phyloP scores from a whole-genome alignment of 2,888 invertebrate species.

The Lasioglossum leucozonium region DNA sequence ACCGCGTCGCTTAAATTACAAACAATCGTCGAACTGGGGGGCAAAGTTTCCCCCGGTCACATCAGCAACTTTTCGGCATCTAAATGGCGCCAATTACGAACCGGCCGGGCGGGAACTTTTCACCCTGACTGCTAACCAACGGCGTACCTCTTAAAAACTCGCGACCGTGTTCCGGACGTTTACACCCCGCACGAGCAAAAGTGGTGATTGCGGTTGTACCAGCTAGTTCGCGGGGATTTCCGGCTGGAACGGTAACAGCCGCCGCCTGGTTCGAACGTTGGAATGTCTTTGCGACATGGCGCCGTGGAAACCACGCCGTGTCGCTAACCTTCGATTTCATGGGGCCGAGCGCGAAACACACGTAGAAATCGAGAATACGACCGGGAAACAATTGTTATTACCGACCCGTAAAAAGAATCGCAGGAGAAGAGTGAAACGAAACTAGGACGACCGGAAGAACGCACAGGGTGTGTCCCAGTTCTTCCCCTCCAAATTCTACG shows the following conservation, averaged over 20 bases:
- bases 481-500: not conserved
- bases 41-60: conserved; percentile 46
- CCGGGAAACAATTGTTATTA: not conserved
- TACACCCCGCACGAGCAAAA: conserved; percentile 46
- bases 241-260: conserved; percentile 40
- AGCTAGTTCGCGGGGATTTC: conserved; percentile 46
- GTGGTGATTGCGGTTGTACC: conserved; percentile 52
- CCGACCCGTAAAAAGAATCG: not conserved
- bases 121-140: conserved; percentile 50
- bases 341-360: not conserved
- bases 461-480: not conserved
- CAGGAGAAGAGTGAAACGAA: not conserved
- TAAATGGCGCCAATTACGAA: conserved; percentile 74
- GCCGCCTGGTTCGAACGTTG: conserved; percentile 1
- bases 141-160: conserved; percentile 49
- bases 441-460: not conserved
- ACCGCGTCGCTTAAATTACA: conserved; percentile 64
- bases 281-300: not conserved
- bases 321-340: not conserved
- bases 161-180: conserved; percentile 41
- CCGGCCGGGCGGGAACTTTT: conserved; percentile 53
- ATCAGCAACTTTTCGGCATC: conserved; percentile 69
- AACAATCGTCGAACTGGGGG: conserved; percentile 51
- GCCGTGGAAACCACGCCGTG: conserved; percentile 12
- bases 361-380: not conserved